Percentiles rank a stretch among this genome's conserved stretches.
phyloP scores from a whole-genome alignment of 2,888 invertebrate species.

The Drosophila mayaguana region DNA sequence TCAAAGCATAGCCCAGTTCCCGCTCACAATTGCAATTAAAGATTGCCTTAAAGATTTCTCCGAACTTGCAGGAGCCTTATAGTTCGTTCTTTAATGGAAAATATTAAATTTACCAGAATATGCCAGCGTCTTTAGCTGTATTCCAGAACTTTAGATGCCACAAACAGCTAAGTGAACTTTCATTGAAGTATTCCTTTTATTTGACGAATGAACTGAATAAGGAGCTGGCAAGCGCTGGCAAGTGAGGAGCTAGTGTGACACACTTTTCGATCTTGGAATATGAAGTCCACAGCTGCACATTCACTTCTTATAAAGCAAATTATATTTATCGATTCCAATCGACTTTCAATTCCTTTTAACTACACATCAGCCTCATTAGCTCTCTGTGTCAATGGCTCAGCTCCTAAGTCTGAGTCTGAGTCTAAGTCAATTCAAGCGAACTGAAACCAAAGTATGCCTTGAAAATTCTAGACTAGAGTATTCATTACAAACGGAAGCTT shows the following conservation, averaged over 20 bases:
- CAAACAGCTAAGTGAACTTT: neutral
- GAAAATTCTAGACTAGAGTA: no score
- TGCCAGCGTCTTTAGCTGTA: neutral
- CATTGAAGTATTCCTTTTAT: neutral
- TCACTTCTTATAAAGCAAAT: no score
- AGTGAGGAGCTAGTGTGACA: neutral
- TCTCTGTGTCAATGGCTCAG: no score
- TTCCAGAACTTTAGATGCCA: neutral
- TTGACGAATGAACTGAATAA: neutral
- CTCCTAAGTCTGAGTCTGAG: neutral
- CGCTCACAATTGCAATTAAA: neutral
- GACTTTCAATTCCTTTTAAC: no score
- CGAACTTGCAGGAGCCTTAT: neutral
- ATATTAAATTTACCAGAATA: neutral
- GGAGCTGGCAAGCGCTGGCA: no score
- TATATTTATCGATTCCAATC: no score
- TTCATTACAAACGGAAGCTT: no score
- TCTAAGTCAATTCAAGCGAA: neutral
- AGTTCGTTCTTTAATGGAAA: neutral
- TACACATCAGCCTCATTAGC: no score
- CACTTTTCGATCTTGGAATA: no score
- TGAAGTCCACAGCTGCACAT: no score
- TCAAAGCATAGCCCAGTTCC: conserved; percentile 1
- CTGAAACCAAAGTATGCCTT: neutral
- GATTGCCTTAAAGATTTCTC: neutral